Conservation (phyloP, 2,797 vertebrate species). For the Distichodus sexfasciatus region DNA sequence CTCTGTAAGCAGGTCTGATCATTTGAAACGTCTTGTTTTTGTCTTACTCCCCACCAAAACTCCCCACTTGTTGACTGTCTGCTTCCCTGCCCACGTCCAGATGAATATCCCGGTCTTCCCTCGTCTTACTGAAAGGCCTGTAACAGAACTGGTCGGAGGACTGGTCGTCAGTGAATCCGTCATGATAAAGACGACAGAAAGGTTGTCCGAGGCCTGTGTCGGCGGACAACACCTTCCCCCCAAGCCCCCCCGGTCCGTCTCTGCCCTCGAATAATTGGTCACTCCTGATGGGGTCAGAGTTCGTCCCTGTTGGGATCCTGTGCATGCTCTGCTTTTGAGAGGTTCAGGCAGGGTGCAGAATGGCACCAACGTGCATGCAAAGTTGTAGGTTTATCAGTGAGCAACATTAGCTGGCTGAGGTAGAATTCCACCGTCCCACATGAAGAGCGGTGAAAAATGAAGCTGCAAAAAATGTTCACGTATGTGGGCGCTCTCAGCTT, state of each 20-base stretch:
- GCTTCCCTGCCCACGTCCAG: neutral
- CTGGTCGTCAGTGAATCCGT: conserved; percentile 24
- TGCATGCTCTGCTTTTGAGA: conserved; percentile 36
- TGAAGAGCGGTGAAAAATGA: conserved; percentile 19
- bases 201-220: conserved; percentile 9
- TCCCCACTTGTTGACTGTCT: neutral
- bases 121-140: conserved; percentile 27
- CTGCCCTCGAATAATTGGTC: conserved; percentile 46
- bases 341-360: conserved; percentile 28
- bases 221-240: too few species aligned
- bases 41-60: too few species aligned
- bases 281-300: conserved; percentile 42
- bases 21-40: too few species aligned
- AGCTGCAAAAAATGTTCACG: neutral
- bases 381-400: conserved; percentile 13
- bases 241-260: conserved; percentile 31
- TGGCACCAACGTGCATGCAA: conserved; percentile 6
- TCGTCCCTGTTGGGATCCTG: conserved; percentile 26
- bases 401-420: neutral
- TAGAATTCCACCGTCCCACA: conserved; percentile 15
- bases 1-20: too few species aligned
- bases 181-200: conserved; percentile 47
- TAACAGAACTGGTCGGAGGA: conserved; percentile 21
- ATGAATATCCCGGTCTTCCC: conserved; percentile 9
- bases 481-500: conserved; percentile 6